These are phyloP conservation scores for Rhyacichthys aspro DNA, from an alignment of 2,797 vertebrate genomes.

Conservation along the genomic window DNA sequence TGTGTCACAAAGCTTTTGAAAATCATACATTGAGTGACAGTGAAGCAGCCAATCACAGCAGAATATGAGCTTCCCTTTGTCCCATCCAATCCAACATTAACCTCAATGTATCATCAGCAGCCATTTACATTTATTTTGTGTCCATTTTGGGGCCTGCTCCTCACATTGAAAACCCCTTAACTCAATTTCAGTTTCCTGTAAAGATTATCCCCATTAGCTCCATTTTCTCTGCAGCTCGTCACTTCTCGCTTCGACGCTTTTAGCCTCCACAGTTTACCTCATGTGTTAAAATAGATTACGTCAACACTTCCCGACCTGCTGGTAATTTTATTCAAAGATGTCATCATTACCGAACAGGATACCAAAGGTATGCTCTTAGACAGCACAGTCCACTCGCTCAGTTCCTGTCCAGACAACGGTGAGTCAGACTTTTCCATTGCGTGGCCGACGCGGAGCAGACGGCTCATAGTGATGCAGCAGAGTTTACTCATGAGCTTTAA, in stretches of 20 bases:
- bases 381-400: conserved; percentile 63
- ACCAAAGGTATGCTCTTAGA: conserved; percentile 62
- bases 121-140: background rate
- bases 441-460: conserved; percentile 64
- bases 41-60: no score
- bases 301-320: conserved; percentile 26
- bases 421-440: conserved; percentile 78
- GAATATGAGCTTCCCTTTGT: no score
- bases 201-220: conserved; percentile 45
- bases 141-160: background rate
- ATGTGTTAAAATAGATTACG: conserved; percentile 35
- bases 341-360: conserved; percentile 69
- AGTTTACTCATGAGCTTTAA: conserved; percentile 76
- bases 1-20: no score
- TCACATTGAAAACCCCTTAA: conserved; percentile 16
- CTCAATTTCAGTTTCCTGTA: conserved; percentile 41
- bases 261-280: conserved; percentile 18
- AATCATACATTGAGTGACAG: no score
- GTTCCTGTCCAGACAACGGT: conserved; percentile 77
- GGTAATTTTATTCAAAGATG: conserved; percentile 55
- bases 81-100: background rate
- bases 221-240: conserved; percentile 27
- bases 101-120: background rate
- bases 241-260: conserved; percentile 36
- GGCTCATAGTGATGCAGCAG: conserved; percentile 60